Percentiles rank a stretch among this genome's conserved stretches.
Conservation (phyloP, 2,888 invertebrate species). For the Panorpa germanica region DNA sequence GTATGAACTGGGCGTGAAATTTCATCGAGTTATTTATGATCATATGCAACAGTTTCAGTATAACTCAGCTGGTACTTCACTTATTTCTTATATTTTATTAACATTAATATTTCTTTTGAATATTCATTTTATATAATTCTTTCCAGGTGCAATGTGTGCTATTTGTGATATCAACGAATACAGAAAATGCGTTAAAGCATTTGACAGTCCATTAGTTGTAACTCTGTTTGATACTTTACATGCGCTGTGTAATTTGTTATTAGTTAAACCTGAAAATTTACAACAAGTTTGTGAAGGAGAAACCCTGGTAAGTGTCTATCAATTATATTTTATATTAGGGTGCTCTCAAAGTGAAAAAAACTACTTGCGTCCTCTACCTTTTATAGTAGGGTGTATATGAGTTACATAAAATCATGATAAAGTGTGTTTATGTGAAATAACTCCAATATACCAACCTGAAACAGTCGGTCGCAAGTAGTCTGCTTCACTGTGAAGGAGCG, state of each 20-base stretch:
- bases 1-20: slow-evolving; percentile 75
- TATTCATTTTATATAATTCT: slow-evolving; percentile 4
- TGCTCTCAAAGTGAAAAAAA: no score
- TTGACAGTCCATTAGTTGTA: slow-evolving; percentile 57
- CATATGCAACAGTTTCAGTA: slow-evolving; percentile 90
- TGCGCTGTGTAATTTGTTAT: slow-evolving; percentile 84
- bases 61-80: slow-evolving; percentile 59
- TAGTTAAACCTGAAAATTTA: slow-evolving; percentile 91
- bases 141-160: slow-evolving; percentile 83
- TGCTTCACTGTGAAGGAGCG: no score
- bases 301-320: slow-evolving; percentile 51
- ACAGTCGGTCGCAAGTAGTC: no score
- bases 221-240: slow-evolving; percentile 91
- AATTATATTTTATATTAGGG: slow-evolving; percentile 8
- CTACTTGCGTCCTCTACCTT: no score
- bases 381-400: no score
- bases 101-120: slow-evolving; percentile 5
- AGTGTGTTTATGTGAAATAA: no score
- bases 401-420: no score
- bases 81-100: slow-evolving; percentile 3
- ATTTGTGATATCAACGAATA: slow-evolving; percentile 98
- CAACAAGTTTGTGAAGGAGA: slow-evolving; percentile 90
- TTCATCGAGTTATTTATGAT: slow-evolving; percentile 86
- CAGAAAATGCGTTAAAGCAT: slow-evolving; percentile 59
- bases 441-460: no score